Percentiles rank a stretch among this genome's conserved stretches.
Conservation (phyloP, 35 echinoderm and acorn worm species). For the Ophiothrix spiculata region DNA sequence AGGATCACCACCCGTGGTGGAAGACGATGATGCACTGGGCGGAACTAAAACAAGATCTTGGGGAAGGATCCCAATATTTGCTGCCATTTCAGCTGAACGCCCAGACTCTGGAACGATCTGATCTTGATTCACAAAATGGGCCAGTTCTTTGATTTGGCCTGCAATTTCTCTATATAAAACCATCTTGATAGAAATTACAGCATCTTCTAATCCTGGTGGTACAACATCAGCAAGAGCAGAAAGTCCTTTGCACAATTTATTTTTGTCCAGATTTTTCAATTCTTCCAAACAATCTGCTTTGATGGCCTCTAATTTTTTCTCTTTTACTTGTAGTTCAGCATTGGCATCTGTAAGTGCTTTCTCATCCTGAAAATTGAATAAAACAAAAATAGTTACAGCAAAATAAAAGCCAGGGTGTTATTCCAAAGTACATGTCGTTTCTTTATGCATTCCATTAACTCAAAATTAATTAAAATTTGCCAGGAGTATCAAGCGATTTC, state of each 20-base stretch:
- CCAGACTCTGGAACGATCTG: background rate
- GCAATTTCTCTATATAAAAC: background rate
- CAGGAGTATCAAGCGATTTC: too few species aligned
- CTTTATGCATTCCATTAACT: too few species aligned
- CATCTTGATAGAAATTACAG: background rate
- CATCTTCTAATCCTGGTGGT: background rate
- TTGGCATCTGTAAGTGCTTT: background rate
- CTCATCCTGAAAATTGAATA: background rate
- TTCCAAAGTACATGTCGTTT: too few species aligned
- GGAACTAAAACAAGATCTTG: too few species aligned
- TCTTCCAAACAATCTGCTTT: background rate
- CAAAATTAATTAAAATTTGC: too few species aligned
- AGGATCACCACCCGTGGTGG: too few species aligned
- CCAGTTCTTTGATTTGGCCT: background rate
- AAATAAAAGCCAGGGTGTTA: too few species aligned
- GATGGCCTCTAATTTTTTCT: background rate
- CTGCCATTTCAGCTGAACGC: too few species aligned
- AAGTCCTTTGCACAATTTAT: background rate
- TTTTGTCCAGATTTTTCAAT: background rate
- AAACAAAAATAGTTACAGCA: too few species aligned
- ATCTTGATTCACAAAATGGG: background rate
- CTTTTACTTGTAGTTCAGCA: background rate
- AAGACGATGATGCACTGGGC: too few species aligned
- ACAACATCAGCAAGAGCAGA: background rate
- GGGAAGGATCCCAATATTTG: too few species aligned